Evolutionary conservation across 2,113 vertebrate species (phyloP), one percentile per base, ranked within the genome.

Genomic region (Ifrita kowaldi): DNA sequence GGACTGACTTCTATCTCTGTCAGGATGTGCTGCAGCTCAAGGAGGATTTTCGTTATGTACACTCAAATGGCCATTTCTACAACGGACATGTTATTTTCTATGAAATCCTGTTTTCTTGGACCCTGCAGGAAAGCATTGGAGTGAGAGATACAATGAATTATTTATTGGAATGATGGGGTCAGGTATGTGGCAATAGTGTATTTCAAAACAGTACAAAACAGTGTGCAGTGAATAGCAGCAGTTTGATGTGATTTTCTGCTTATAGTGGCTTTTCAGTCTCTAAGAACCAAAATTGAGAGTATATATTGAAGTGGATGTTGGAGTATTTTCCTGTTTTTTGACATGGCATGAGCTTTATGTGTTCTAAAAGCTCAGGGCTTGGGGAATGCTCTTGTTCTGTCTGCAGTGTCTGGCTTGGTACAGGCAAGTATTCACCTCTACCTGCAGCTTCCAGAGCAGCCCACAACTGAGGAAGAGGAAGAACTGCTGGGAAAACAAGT

Each of bases 181-280:
- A 86, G 64, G 33, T 52, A 47, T 70, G 39, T 95, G 85, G 55
- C 92, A 70, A 56, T n/a, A 74, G 57, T 87, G 68, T 84, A 56
- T 95, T 95, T 30, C 30, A 67, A 59, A 85, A 30, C 23, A 46
- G 75, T 16, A 33, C 41, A 63, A 84, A 90, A 35, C 39, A 53
- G 50, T 9, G 24, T 86, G 39, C 64, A 63, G 68, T 79, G 70
- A 93, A 81, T 59, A 89, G 83, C 59, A 89, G 69, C 44, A 60
- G n/a, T 89, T 75, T 68, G 27, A 50, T 84, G 63, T 55, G 64
- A 91, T 93, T 91, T 91, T 91, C 62, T 90, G 59, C 68, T 90
- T 80, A 46, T 21, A 74, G 55, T 77, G 30, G 42, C 63, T 84
- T 92, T 90, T 82, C 52, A 70, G 42, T 35, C 64, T 78, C 80